phyloP scores from a whole-genome alignment of 2,888 invertebrate genomes.

The Tillus elongatus region DNA sequence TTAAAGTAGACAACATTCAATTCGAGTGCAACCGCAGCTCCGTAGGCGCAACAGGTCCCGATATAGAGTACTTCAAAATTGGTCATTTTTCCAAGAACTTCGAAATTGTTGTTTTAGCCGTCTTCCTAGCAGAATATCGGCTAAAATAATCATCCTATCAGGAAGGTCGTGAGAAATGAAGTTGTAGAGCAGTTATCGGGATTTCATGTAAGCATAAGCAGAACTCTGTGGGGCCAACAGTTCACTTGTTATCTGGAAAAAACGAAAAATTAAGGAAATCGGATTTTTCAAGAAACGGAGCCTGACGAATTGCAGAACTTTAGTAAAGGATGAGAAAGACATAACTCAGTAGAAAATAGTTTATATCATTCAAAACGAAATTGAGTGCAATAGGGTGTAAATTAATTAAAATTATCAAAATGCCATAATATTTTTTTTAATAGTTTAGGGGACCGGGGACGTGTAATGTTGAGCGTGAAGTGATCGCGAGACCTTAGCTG shows the following conservation, averaged over 20 bases:
- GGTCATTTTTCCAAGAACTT: not conserved
- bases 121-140: too few species aligned
- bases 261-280: conserved; percentile 3
- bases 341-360: too few species aligned
- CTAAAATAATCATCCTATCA: conserved; percentile 2
- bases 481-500: too few species aligned
- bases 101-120: too few species aligned
- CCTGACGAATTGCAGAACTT: too few species aligned
- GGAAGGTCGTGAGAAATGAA: conserved; percentile 3
- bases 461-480: too few species aligned
- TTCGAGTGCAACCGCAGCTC: conserved; percentile 3
- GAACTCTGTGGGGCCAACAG: not conserved
- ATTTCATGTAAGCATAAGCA: conserved; percentile 1
- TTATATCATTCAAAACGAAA: too few species aligned
- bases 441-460: too few species aligned
- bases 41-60: conserved; percentile 2
- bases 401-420: too few species aligned
- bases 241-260: conserved; percentile 1
- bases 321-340: too few species aligned
- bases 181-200: conserved; percentile 4
- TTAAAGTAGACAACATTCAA: not conserved
- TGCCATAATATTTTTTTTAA: too few species aligned
- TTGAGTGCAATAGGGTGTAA: too few species aligned
- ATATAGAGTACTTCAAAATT: not conserved
- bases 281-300: conserved; percentile 6